Percentiles rank a stretch among this genome's conserved stretches.
Conservation (phyloP, 2,888 invertebrate genomes). For the Leptogaster cylindrica region DNA sequence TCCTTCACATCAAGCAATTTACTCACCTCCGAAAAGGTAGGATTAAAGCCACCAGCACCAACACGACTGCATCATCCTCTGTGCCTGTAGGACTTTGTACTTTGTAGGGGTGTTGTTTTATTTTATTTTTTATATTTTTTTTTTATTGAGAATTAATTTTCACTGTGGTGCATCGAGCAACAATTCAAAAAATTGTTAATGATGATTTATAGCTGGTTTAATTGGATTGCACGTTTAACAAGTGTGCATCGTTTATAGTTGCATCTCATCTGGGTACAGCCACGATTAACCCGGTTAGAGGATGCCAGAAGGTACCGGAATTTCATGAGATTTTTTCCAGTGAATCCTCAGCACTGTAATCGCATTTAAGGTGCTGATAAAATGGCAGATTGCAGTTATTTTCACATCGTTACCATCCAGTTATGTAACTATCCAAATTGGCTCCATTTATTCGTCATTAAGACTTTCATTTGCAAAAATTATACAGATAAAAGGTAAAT, state of each 20-base stretch:
- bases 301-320: conserved; percentile 5
- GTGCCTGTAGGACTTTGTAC: no score
- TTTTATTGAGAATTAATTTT: conserved; percentile 19
- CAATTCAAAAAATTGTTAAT: conserved; percentile 27
- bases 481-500: no score
- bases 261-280: not conserved
- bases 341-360: not conserved
- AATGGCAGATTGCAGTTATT: conserved; percentile 9
- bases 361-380: conserved; percentile 11
- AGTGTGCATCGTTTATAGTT: conserved; percentile 18
- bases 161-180: not conserved
- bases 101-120: no score
- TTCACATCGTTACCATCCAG: conserved; percentile 6
- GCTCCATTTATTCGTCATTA: no score
- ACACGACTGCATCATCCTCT: not conserved
- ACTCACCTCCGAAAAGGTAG: conserved; percentile 31
- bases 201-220: conserved; percentile 36
- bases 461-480: no score
- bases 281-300: conserved; percentile 16
- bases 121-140: no score
- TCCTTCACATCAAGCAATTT: conserved; percentile 23
- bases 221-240: conserved; percentile 23
- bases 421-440: no score
- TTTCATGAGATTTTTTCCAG: not conserved
- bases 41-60: conserved; percentile 17